Conservation (phyloP, 2,888 invertebrate species). For the Tetranychus piercei region DNA sequence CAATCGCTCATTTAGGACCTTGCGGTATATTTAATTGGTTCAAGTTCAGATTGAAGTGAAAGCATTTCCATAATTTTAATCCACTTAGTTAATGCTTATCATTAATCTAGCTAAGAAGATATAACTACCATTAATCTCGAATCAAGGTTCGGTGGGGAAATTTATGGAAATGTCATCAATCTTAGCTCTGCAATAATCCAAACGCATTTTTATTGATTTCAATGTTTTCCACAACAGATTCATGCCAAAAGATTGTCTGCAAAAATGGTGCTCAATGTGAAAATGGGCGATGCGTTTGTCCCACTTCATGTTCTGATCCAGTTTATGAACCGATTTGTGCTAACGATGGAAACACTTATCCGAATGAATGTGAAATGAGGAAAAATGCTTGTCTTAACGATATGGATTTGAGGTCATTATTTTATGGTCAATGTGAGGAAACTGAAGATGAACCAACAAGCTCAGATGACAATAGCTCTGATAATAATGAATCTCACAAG, state of each 20-base stretch:
- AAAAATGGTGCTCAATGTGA: conserved; percentile 11
- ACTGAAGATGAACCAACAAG: conserved; percentile 8
- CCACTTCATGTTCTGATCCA: background rate
- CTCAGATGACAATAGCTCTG: background rate
- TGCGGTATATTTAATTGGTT: conserved; percentile 1
- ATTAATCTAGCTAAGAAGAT: too few species aligned
- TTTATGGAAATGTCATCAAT: background rate
- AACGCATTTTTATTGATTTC: background rate
- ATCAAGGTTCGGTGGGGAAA: background rate
- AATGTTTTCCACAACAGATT: background rate
- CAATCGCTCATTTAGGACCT: conserved; percentile 3
- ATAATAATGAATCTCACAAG: background rate
- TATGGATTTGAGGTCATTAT: conserved; percentile 8
- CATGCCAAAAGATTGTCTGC: background rate
- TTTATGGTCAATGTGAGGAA: conserved; percentile 11
- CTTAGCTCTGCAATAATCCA: too few species aligned
- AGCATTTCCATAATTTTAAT: background rate
- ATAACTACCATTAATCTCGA: background rate
- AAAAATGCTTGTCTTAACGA: conserved; percentile 10
- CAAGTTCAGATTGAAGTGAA: background rate
- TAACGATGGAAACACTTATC: conserved; percentile 13
- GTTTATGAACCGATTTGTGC: conserved; percentile 13
- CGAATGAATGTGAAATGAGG: conserved; percentile 12
- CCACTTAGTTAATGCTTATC: too few species aligned
- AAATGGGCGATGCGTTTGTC: conserved; percentile 8